Base-by-base conservation (phyloP, 1,140 invertebrate species). In the Portunus trituberculatus region DNA sequence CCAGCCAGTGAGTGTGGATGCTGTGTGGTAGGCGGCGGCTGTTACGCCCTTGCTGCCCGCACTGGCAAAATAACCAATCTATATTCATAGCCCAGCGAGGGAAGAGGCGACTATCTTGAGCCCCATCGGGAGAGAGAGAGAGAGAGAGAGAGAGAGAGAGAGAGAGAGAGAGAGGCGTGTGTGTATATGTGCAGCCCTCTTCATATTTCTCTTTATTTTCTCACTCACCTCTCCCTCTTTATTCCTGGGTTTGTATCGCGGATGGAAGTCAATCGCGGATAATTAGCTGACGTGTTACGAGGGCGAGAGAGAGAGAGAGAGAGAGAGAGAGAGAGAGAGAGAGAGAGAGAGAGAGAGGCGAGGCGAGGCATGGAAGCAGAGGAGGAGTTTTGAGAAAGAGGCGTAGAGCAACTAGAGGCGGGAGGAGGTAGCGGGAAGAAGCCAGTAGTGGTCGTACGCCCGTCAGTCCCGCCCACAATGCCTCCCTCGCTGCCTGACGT, bases 11-110 rank as follows among this genome's bases (percentile, higher is more conserved):
- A 84, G 83, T 16, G 83, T 16, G 83, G 28, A 28, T 91, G 45
- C 52, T n/a, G 92, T 25, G 82, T 12, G 20, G 31, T 39, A 32
- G 92, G 20, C 29, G 25, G 32, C 14, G 94, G 31, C 76, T 76
- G 46, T 95, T 95, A 82, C 83, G 89, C 88, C 94, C 88, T 95
- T 95, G 0, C 29, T 39, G 89, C 76, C 94, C 89, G 94, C 59
- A 14, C 94, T 46, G 28, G 52, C 89, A 82, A 95, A 95, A 95
- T 95, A 95, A 95, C 94, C 94, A 95, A 95, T 95, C 94, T 95
- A 95, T 95, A 95, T 95, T 95, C 94, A 95, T 95, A 95, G 94
- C 89, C 76, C 14, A 46, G 88, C 94, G 45, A 91, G 94, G 89
- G 94, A 94, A 91, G 94, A 95, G 94, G 89, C 31, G 94, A 90